Evolutionary conservation across 2,888 invertebrate genomes (phyloP).

Genomic region (Cephus pygmeus): DNA sequence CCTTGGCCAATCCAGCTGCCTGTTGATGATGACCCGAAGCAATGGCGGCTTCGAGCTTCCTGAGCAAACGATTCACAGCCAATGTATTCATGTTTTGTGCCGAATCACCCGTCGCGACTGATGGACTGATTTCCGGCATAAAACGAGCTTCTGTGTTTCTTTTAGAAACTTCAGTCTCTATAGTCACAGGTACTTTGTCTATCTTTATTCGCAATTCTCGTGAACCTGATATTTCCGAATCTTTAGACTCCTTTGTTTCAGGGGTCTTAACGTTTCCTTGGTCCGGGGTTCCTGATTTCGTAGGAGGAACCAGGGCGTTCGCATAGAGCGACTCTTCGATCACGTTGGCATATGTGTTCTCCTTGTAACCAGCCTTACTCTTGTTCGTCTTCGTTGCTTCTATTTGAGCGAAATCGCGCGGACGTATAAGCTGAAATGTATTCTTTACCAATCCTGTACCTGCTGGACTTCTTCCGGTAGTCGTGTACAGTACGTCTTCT

Average conservation of each 20-base stretch:
- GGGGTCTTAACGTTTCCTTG: neutral
- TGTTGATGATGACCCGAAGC: constrained; percentile 80
- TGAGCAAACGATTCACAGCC: constrained; percentile 74
- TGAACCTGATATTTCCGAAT: neutral
- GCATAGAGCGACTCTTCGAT: constrained; percentile 55
- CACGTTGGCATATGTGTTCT: constrained; percentile 68
- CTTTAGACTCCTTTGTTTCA: neutral
- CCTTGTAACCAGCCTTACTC: constrained; percentile 35
- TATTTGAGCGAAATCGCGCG: constrained; percentile 70
- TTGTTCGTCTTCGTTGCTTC: constrained; percentile 61
- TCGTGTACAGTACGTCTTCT: constrained; percentile 47
- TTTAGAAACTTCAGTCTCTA: neutral
- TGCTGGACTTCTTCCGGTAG: constrained; percentile 37
- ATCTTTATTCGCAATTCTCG: neutral
- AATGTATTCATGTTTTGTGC: constrained; percentile 69
- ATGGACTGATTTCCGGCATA: neutral
- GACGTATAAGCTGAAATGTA: constrained; percentile 69
- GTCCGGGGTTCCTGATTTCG: neutral
- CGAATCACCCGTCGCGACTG: neutral
- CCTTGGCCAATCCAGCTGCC: constrained; percentile 81
- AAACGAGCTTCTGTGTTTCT: neutral
- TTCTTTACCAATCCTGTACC: constrained; percentile 50
- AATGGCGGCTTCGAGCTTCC: constrained; percentile 81
- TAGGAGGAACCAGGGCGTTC: constrained; percentile 41
- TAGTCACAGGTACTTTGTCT: neutral